Evolutionary conservation across 1,140 invertebrate genomes (phyloP).

Genomic region (Zaprionus vittiger): DNA sequence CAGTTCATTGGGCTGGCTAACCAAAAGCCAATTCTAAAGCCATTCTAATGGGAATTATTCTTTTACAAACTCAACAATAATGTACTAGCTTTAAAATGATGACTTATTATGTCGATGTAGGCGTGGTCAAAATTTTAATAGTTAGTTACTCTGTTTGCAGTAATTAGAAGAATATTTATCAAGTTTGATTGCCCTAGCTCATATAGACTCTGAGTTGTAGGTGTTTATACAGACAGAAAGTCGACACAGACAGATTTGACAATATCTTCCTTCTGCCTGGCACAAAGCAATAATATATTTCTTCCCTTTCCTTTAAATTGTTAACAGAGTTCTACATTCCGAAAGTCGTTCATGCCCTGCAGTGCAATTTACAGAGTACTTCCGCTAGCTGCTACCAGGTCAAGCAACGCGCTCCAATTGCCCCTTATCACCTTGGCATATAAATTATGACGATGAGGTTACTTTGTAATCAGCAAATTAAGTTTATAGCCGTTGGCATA

Average conservation of each 20-base stretch:
- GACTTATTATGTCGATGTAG: too few species aligned
- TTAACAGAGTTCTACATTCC: too few species aligned
- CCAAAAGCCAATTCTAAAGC: too few species aligned
- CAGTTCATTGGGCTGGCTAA: too few species aligned
- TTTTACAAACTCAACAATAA: too few species aligned
- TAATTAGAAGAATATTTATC: too few species aligned
- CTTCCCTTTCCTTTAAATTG: too few species aligned
- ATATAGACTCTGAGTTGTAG: background rate
- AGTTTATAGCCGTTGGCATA: slow-evolving; percentile 66
- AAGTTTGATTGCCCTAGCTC: background rate
- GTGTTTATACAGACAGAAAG: background rate
- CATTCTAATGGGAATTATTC: too few species aligned
- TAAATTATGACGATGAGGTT: slow-evolving; percentile 72
- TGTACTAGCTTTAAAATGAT: too few species aligned
- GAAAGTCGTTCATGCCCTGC: background rate
- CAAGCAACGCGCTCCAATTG: slow-evolving; percentile 25
- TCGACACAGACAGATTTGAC: background rate
- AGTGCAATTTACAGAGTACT: slow-evolving; percentile 3
- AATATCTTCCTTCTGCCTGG: too few species aligned
- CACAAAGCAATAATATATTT: too few species aligned
- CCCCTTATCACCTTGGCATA: slow-evolving; percentile 64
- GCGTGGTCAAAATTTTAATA: too few species aligned
- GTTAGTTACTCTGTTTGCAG: background rate
- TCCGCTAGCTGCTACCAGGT: background rate
- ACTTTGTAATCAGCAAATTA: slow-evolving; percentile 79